These are phyloP conservation scores for Gari tellinella DNA, from an alignment of 2,888 invertebrate genomes.

Conservation along the genomic window DNA sequence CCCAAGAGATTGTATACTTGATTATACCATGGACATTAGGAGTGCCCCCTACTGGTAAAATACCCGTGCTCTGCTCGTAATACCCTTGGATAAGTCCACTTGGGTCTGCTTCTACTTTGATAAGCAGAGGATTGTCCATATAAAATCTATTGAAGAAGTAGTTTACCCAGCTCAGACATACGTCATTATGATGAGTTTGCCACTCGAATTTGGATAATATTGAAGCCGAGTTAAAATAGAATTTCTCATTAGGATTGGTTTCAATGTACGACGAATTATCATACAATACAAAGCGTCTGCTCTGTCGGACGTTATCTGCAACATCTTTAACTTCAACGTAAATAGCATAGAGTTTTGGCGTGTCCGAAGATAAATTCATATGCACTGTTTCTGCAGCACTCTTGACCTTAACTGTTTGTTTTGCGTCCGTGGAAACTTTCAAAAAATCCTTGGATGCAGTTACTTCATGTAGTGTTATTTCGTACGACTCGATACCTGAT, in stretches of 20 bases:
- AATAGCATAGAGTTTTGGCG: conserved; percentile 47
- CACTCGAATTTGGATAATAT: conserved; percentile 37
- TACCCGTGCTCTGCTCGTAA: conserved; percentile 59
- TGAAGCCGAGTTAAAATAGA: conserved; percentile 43
- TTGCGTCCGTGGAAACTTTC: conserved; percentile 2
- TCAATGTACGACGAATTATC: conserved; percentile 51
- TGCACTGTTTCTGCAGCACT: not conserved
- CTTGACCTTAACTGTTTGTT: not conserved
- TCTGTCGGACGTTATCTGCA: conserved; percentile 51
- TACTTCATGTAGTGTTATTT: conserved; percentile 29
- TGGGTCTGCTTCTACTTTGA: conserved; percentile 36
- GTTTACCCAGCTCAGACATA: conserved; percentile 58
- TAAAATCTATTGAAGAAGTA: conserved; percentile 55
- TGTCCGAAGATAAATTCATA: conserved; percentile 15
- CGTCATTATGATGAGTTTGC: conserved; percentile 54
- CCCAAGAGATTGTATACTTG: conserved; percentile 29
- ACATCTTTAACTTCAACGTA: conserved; percentile 55
- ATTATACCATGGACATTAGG: conserved; percentile 57
- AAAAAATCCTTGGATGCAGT: not conserved
- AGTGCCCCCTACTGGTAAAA: conserved; percentile 55
- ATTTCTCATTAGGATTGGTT: conserved; percentile 2
- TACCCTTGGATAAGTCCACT: conserved; percentile 15
- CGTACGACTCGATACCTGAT: conserved; percentile 50
- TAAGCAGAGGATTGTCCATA: conserved; percentile 33
- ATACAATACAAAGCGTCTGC: conserved; percentile 58